These are phyloP conservation scores for Drosophila leonis DNA, from an alignment of 2,888 invertebrate genomes.

Conservation along the genomic window DNA sequence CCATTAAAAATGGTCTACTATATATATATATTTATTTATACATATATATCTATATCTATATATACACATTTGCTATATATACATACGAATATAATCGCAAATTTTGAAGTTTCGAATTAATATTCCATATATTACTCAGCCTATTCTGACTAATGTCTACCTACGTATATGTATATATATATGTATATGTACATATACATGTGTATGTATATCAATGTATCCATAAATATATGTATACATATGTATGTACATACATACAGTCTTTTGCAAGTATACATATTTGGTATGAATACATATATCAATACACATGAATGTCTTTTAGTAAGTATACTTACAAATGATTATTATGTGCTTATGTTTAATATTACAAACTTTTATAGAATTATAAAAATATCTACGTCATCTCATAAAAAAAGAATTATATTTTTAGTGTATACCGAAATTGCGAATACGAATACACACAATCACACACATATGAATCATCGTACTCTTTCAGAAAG, in stretches of 20 bases:
- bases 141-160: slow-evolving; percentile 57
- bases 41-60: neutral
- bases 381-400: slow-evolving; percentile 43
- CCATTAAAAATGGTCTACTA: neutral
- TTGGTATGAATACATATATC: slow-evolving; percentile 13
- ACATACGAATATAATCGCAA: slow-evolving; percentile 2
- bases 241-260: slow-evolving; percentile 41
- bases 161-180: slow-evolving; percentile 25
- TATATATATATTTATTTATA: neutral
- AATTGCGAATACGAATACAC: slow-evolving; percentile 45
- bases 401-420: slow-evolving; percentile 50
- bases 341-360: slow-evolving; percentile 15
- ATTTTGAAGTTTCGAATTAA: slow-evolving; percentile 20
- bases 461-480: slow-evolving; percentile 51
- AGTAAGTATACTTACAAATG: slow-evolving; percentile 9
- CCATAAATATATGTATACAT: slow-evolving; percentile 39
- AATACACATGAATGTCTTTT: slow-evolving; percentile 5
- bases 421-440: slow-evolving; percentile 53
- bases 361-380: slow-evolving; percentile 8
- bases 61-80: neutral
- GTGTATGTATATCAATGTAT: slow-evolving; percentile 29
- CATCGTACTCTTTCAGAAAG: slow-evolving; percentile 41
- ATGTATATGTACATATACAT: slow-evolving; percentile 25
- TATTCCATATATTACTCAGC: slow-evolving; percentile 53
- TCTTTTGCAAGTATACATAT: slow-evolving; percentile 42